Evolutionary conservation across 1,140 invertebrate genomes (phyloP).

Genomic region (Plodia interpunctella): DNA sequence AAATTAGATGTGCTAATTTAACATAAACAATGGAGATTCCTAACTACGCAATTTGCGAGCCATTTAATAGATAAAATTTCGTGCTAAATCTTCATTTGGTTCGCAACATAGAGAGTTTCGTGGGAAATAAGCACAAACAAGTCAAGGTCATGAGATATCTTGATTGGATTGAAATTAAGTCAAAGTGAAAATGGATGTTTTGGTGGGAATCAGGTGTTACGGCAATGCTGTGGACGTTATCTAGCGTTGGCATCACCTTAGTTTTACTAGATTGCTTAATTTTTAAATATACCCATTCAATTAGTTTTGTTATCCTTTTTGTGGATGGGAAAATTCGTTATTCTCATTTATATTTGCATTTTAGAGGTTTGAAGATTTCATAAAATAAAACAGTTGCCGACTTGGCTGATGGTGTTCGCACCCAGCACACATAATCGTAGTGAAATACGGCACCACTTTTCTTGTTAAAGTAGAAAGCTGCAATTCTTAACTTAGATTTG

Average conservation of each 20-base stretch:
- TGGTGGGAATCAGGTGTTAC: slow-evolving; percentile 1
- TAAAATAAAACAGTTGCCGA: slow-evolving; percentile 40
- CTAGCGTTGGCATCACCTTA: not conserved
- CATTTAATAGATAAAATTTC: slow-evolving; percentile 25
- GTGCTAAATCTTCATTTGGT: slow-evolving; percentile 13
- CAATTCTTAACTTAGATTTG: not conserved
- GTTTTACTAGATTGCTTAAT: not conserved
- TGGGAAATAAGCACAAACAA: slow-evolving; percentile 28
- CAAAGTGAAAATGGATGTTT: slow-evolving; percentile 10
- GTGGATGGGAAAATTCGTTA: not conserved
- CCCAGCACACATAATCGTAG: slow-evolving; percentile 63
- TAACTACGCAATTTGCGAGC: slow-evolving; percentile 35
- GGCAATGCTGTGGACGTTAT: not conserved
- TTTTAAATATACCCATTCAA: not conserved
- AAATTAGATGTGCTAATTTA: slow-evolving; percentile 44
- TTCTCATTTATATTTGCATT: no score
- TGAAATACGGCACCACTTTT: slow-evolving; percentile 77
- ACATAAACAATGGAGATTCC: slow-evolving; percentile 54
- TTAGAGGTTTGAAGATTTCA: no score
- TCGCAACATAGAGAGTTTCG: slow-evolving; percentile 17
- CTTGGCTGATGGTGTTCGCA: slow-evolving; percentile 58
- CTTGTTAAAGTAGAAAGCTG: no score
- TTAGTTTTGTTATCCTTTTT: not conserved
- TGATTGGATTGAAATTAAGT: slow-evolving; percentile 37
- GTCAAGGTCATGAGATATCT: slow-evolving; percentile 35